Conservation (phyloP, 1,140 invertebrate genomes). For the Meloidogyne chitwoodi region DNA sequence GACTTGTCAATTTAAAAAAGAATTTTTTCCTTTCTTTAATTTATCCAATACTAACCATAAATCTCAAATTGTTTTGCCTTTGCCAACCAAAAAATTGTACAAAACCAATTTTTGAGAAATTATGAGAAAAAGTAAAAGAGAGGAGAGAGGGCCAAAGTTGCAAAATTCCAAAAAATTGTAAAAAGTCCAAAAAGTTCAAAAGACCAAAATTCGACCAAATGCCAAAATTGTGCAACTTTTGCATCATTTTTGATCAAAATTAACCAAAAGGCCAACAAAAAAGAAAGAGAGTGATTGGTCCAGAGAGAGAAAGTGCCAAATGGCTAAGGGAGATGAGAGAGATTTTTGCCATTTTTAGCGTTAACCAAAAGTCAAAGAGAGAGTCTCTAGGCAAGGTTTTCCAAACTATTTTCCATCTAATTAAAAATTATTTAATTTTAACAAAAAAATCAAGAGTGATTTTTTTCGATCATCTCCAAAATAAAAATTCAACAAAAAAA, state of each 20-base stretch:
- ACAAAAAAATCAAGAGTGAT: too few species aligned
- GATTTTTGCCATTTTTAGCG: too few species aligned
- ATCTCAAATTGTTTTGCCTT: background rate
- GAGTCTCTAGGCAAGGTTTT: too few species aligned
- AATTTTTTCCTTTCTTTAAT: background rate
- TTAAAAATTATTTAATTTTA: too few species aligned
- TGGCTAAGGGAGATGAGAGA: background rate
- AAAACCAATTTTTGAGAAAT: background rate
- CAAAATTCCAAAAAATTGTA: background rate
- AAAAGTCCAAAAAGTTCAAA: background rate
- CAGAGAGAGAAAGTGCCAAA: background rate
- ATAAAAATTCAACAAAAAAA: background rate
- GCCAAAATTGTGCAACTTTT: background rate
- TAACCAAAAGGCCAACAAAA: background rate
- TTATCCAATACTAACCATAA: too few species aligned
- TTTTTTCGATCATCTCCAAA: background rate
- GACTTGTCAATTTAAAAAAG: background rate
- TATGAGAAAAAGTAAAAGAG: background rate
- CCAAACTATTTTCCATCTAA: too few species aligned
- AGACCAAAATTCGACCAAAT: background rate
- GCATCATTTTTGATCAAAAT: background rate
- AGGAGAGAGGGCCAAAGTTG: background rate
- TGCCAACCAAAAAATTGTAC: background rate
- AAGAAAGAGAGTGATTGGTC: background rate
- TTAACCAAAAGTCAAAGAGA: too few species aligned